These are phyloP conservation scores for Temnopleurus reevesii DNA, from an alignment of 53 echinoderm and acorn worm species.

Conservation along the genomic window DNA sequence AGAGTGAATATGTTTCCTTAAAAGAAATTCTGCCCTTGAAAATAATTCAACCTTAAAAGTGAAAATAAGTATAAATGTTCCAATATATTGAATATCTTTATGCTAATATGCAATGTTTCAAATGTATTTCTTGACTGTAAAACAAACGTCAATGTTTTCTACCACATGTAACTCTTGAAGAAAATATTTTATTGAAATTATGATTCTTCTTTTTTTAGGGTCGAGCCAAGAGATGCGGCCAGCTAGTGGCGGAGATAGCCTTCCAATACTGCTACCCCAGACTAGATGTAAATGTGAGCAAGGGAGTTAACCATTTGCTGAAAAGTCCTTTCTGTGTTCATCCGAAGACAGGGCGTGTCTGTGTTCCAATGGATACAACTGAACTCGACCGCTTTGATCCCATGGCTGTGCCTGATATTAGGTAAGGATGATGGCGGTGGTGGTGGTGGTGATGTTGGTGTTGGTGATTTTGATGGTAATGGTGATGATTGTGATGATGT, in stretches of 20 bases:
- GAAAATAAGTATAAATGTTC: too few relatives aligned
- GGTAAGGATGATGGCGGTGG: slow-evolving; percentile 27
- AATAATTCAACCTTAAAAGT: too few relatives aligned
- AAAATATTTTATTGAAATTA: too few relatives aligned
- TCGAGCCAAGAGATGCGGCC: slow-evolving; percentile 72
- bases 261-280: slow-evolving; percentile 97
- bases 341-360: slow-evolving; percentile 95
- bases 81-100: too few relatives aligned
- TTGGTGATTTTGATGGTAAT: not conserved
- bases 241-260: slow-evolving; percentile 80
- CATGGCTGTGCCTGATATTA: slow-evolving; percentile 83
- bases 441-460: not conserved
- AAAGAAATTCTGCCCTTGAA: too few relatives aligned
- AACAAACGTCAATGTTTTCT: too few relatives aligned
- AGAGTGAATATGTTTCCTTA: too few relatives aligned
- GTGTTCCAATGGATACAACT: slow-evolving; percentile 81
- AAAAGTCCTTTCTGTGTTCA: slow-evolving; percentile 99
- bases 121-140: too few relatives aligned
- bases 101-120: too few relatives aligned
- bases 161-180: too few relatives aligned
- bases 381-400: slow-evolving; percentile 89
- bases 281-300: slow-evolving; percentile 97
- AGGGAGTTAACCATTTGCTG: slow-evolving; percentile 93
- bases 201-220: slow-evolving; percentile 48
- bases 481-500: not conserved